A percentile compares a stretch with the other conserved stretches of the same genome.
Evolutionary conservation across 2,113 vertebrate species (phyloP).

Genomic region (Scomber scombrus): DNA sequence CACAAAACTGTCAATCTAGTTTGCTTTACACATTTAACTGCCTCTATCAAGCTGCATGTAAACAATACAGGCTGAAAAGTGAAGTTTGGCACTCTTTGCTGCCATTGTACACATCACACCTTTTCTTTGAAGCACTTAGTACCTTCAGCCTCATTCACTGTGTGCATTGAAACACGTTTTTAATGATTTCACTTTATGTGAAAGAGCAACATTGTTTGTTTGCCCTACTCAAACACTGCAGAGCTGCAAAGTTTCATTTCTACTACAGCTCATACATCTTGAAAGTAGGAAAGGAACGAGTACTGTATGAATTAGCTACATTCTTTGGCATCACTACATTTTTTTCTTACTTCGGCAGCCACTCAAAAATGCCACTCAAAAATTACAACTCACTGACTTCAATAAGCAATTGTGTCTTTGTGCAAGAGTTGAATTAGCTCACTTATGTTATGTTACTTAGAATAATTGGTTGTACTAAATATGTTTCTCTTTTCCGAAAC

Average conservation of each 20-base stretch:
- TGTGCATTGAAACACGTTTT: too few relatives aligned
- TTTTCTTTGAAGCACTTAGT: too few relatives aligned
- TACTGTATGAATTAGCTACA: neutral
- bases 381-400: slow-evolving; percentile 6
- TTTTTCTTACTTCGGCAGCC: neutral
- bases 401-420: neutral
- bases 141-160: neutral
- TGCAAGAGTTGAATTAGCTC: slow-evolving; percentile 1
- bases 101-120: too few relatives aligned
- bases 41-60: neutral
- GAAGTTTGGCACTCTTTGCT: too few relatives aligned
- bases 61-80: neutral
- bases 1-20: too few relatives aligned
- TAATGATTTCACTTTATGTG: too few relatives aligned
- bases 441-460: slow-evolving; percentile 14
- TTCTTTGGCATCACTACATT: neutral
- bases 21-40: neutral
- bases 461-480: slow-evolving; percentile 16
- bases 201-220: too few relatives aligned
- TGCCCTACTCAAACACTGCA: slow-evolving; percentile 3
- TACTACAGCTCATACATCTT: neutral
- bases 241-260: slow-evolving; percentile 6
- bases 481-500: slow-evolving; percentile 34
- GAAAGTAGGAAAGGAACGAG: neutral
- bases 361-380: slow-evolving; percentile 25